phyloP scores from a whole-genome alignment of 2,888 invertebrate species.

The Smittia aterrima region DNA sequence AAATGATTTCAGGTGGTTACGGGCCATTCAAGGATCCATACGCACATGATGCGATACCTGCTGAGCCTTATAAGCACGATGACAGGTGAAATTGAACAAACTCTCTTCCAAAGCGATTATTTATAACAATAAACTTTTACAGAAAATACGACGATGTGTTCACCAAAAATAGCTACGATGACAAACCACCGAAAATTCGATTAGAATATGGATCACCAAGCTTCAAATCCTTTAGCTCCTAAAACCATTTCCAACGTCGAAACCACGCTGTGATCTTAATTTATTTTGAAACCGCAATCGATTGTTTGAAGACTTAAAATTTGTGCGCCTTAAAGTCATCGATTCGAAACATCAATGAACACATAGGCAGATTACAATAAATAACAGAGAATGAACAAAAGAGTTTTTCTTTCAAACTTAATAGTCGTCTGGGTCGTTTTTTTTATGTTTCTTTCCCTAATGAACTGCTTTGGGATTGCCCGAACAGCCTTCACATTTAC shows the following conservation, averaged over 20 bases:
- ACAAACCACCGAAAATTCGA: background rate
- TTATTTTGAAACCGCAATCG: too few relatives aligned
- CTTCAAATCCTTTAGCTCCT: background rate
- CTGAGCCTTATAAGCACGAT: background rate
- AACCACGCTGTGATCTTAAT: too few relatives aligned
- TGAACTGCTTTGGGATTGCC: conserved; percentile 16
- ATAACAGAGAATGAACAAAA: background rate
- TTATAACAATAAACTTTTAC: background rate
- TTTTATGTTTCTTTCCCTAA: background rate
- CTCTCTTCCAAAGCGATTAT: background rate
- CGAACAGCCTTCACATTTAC: conserved; percentile 28
- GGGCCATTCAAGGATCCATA: conserved; percentile 49
- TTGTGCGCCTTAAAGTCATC: background rate
- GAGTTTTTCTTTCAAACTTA: too few relatives aligned
- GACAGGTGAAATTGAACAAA: background rate
- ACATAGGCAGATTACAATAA: background rate
- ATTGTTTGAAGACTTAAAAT: too few relatives aligned
- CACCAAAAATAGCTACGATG: background rate
- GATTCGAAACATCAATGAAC: too few relatives aligned
- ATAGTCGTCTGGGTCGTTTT: background rate
- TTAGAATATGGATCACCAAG: conserved; percentile 35
- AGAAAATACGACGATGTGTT: conserved; percentile 13
- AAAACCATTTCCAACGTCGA: too few relatives aligned
- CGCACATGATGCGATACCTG: conserved; percentile 29
- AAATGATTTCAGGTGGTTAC: conserved; percentile 48